phyloP scores from a whole-genome alignment of 2,888 invertebrate genomes.

The Volucella inanis region DNA sequence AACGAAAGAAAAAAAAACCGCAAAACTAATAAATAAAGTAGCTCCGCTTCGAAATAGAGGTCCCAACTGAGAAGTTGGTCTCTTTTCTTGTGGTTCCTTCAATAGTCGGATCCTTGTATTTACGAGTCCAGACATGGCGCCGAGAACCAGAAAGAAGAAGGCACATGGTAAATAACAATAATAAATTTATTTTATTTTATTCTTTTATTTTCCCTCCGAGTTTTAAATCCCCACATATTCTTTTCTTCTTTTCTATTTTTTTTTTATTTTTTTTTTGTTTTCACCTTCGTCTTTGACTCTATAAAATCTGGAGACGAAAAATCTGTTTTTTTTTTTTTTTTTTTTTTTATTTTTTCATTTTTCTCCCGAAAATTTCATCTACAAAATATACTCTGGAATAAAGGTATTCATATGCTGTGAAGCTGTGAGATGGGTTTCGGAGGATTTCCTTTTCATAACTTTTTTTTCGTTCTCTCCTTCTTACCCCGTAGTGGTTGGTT shows the following conservation, averaged over 20 bases:
- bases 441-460: slow-evolving; percentile 73
- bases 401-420: slow-evolving; percentile 70
- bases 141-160: slow-evolving; percentile 84
- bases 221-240: slow-evolving; percentile 34
- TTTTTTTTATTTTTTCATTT: slow-evolving; percentile 29
- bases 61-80: slow-evolving; percentile 35
- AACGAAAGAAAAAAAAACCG: slow-evolving; percentile 44
- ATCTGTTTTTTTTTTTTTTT: slow-evolving; percentile 73
- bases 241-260: slow-evolving; percentile 58
- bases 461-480: slow-evolving; percentile 14
- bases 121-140: slow-evolving; percentile 82
- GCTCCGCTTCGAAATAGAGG: slow-evolving; percentile 34
- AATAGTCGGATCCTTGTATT: slow-evolving; percentile 67
- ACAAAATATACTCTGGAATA: slow-evolving; percentile 23
- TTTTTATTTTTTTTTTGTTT: slow-evolving; percentile 73
- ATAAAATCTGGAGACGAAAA: slow-evolving; percentile 76
- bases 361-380: slow-evolving; percentile 46
- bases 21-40: slow-evolving; percentile 74
- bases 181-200: slow-evolving; percentile 77
- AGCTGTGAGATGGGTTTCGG: slow-evolving; percentile 55
- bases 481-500: slow-evolving; percentile 4
- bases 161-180: slow-evolving; percentile 83
- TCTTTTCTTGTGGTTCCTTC: slow-evolving; percentile 10
- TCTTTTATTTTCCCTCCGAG: slow-evolving; percentile 34
- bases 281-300: slow-evolving; percentile 64